phyloP scores from a whole-genome alignment of 2,113 vertebrate species.

The Spea bombifrons region DNA sequence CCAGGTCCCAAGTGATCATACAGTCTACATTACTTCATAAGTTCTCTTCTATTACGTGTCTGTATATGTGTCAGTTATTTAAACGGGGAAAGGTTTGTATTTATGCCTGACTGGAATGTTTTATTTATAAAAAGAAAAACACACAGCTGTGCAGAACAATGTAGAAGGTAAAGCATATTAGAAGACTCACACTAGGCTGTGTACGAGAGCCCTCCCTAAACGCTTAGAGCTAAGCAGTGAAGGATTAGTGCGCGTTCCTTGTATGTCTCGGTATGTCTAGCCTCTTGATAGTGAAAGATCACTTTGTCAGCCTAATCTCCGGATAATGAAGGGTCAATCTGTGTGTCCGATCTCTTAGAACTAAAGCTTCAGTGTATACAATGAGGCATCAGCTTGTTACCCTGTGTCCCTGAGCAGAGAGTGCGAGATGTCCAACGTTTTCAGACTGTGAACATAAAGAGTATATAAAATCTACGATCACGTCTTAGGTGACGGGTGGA shows the following conservation, averaged over 20 bases:
- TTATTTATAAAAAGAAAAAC: too few relatives aligned
- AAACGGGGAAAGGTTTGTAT: too few relatives aligned
- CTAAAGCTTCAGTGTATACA: not conserved
- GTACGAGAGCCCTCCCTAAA: too few relatives aligned
- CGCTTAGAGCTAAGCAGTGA: not conserved
- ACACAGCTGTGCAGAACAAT: too few relatives aligned
- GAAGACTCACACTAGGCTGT: too few relatives aligned
- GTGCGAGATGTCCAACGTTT: constrained; percentile 22
- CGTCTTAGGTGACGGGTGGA: constrained; percentile 32
- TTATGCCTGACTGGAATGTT: too few relatives aligned
- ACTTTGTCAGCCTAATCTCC: not conserved
- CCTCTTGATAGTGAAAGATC: not conserved
- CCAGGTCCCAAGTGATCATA: too few relatives aligned
- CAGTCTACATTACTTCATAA: too few relatives aligned
- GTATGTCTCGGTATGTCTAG: not conserved
- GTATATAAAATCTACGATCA: constrained; percentile 43
- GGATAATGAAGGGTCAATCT: constrained; percentile 10
- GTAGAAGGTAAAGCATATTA: too few relatives aligned
- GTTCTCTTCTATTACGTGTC: too few relatives aligned
- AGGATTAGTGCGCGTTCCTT: not conserved
- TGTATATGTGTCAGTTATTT: too few relatives aligned
- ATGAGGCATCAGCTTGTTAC: constrained; percentile 13
- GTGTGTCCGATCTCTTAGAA: constrained; percentile 7
- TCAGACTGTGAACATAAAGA: constrained; percentile 33
- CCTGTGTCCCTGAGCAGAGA: constrained; percentile 28